These are phyloP conservation scores for Meandrina meandrites DNA, from an alignment of 92 coral and sea anemone species.

Conservation along the genomic window DNA sequence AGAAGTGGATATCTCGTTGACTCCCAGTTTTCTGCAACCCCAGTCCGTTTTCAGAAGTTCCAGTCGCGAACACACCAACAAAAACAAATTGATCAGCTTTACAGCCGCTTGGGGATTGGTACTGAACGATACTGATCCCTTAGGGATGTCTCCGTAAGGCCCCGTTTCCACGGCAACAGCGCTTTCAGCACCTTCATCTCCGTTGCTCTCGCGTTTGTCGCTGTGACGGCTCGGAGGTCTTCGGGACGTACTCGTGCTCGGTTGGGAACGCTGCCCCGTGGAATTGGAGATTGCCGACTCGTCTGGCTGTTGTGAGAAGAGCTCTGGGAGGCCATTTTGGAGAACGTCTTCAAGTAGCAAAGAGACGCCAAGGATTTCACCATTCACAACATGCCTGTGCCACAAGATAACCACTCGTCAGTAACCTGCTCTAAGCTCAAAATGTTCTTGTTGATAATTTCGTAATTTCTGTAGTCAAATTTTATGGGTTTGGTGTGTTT, in stretches of 20 bases:
- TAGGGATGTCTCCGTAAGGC: slow-evolving; percentile 79
- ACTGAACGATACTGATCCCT: slow-evolving; percentile 83
- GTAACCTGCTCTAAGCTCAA: background rate
- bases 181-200: slow-evolving; percentile 23
- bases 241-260: slow-evolving; percentile 85
- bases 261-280: slow-evolving; percentile 77
- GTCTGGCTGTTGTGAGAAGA: slow-evolving; percentile 67
- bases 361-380: slow-evolving; percentile 98
- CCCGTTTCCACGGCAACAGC: slow-evolving; percentile 36
- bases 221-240: slow-evolving; percentile 73
- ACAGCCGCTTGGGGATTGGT: slow-evolving; percentile 94
- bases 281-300: slow-evolving; percentile 70
- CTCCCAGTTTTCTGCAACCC: slow-evolving; percentile 93
- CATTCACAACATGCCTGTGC: slow-evolving; percentile 95
- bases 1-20: slow-evolving; percentile 76
- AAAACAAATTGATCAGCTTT: slow-evolving; percentile 81
- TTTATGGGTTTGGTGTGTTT: too few species aligned
- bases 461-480: too few species aligned
- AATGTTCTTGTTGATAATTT: background rate
- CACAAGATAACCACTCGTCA: background rate
- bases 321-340: slow-evolving; percentile 93
- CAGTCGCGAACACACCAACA: slow-evolving; percentile 87
- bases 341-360: slow-evolving; percentile 92
- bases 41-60: slow-evolving; percentile 92
- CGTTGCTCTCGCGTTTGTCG: slow-evolving; percentile 46